Percentiles rank a stretch among this genome's conserved stretches.
These are phyloP conservation scores for Girardinichthys multiradiatus DNA, from an alignment of 2,113 vertebrate genomes.

Conservation along the genomic window DNA sequence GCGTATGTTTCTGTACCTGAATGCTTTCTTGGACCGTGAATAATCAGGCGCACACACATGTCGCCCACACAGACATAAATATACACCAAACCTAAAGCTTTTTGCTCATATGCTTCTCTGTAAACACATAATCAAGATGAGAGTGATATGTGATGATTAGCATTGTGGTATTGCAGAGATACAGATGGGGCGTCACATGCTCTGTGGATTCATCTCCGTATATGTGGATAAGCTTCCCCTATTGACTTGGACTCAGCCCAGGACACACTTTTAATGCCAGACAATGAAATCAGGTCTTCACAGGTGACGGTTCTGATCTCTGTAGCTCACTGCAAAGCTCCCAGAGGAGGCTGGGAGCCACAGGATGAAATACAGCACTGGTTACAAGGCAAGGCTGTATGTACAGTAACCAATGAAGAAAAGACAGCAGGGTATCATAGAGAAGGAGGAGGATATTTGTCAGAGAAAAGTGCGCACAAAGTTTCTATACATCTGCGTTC, in stretches of 20 bases:
- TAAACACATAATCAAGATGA: conserved; percentile 43
- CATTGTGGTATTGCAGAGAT: conserved; percentile 36
- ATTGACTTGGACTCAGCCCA: conserved; percentile 68
- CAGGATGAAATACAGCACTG: conserved; percentile 58
- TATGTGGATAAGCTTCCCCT: conserved; percentile 49
- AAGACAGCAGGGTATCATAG: conserved; percentile 45
- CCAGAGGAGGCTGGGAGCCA: conserved; percentile 63
- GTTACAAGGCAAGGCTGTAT: conserved; percentile 21
- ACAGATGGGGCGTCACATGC: conserved; percentile 50
- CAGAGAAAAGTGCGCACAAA: conserved; percentile 52
- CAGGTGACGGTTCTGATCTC: conserved; percentile 51
- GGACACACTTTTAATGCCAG: conserved; percentile 59
- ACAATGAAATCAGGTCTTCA: conserved; percentile 62
- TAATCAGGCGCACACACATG: conserved; percentile 21
- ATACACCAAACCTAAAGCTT: conserved; percentile 31
- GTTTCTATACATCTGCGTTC: conserved; percentile 68
- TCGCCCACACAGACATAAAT: conserved; percentile 12
- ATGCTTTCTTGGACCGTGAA: conserved; percentile 32
- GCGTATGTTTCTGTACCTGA: conserved; percentile 58
- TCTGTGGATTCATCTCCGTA: conserved; percentile 23
- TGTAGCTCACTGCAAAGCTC: conserved; percentile 64
- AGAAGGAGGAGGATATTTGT: conserved; percentile 36
- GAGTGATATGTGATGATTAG: conserved; percentile 43
- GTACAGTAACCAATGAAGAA: conserved; percentile 39
- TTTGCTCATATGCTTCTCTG: conserved; percentile 48